Conservation (phyloP, 1,140 invertebrate species). For the Drosophila fuyamai region DNA sequence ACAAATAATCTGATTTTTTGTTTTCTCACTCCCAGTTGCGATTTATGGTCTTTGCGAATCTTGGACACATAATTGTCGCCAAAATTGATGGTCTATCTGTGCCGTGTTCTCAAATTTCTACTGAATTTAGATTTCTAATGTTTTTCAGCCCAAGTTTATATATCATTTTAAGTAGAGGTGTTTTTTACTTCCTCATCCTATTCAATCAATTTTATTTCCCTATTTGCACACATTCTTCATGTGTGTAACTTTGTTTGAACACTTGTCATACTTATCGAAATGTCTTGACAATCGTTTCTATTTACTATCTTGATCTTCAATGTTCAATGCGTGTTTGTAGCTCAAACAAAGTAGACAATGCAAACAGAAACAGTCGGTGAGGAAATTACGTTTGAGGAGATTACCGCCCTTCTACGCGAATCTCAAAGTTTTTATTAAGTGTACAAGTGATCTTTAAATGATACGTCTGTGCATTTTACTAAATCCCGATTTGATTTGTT, state of each 20-base stretch:
- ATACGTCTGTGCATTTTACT: no score
- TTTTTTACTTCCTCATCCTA: slow-evolving; percentile 2
- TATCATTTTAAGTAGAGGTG: slow-evolving; percentile 16
- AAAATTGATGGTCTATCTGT: slow-evolving; percentile 20
- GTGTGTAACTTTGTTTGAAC: slow-evolving; percentile 31
- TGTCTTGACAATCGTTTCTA: slow-evolving; percentile 56
- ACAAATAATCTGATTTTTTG: slow-evolving; percentile 25
- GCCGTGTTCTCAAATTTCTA: slow-evolving; percentile 23
- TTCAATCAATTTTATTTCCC: slow-evolving; percentile 59
- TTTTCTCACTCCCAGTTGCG: neutral
- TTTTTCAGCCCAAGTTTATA: slow-evolving; percentile 10
- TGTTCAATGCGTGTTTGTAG: slow-evolving; percentile 4
- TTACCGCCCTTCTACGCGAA: neutral
- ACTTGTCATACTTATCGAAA: slow-evolving; percentile 65
- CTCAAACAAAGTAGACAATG: slow-evolving; percentile 3
- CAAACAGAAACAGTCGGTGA: neutral
- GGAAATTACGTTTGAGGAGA: neutral
- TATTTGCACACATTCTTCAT: slow-evolving; percentile 36
- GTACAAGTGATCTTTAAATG: no score
- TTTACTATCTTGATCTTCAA: slow-evolving; percentile 12
- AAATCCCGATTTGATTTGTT: no score
- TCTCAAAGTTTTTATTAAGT: neutral
- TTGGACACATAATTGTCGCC: slow-evolving; percentile 22
- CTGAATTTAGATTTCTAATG: slow-evolving; percentile 18
- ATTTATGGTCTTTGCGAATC: slow-evolving; percentile 24